Evolutionary conservation across 2,113 vertebrate genomes (phyloP).

Genomic region (Gymnocephalus cernua): DNA sequence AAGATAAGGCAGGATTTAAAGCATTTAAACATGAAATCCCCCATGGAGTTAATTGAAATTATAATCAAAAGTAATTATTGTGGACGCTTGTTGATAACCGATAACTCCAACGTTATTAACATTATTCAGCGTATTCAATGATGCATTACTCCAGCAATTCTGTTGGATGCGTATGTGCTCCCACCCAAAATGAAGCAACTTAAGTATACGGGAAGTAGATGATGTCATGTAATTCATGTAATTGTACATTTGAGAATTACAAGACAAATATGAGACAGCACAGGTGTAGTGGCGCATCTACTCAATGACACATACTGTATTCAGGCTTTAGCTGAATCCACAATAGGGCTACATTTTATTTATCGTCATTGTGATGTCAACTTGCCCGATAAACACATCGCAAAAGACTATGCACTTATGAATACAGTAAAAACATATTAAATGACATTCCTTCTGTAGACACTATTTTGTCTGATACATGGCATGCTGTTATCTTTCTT

Average conservation of each 20-base stretch:
- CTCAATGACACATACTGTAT: neutral
- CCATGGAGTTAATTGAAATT: slow-evolving; percentile 56
- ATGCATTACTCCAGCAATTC: slow-evolving; percentile 7
- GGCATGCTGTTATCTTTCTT: too few species aligned
- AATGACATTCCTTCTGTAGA: too few species aligned
- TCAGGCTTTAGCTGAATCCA: slow-evolving; percentile 1
- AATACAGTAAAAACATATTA: too few species aligned
- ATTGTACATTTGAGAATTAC: neutral
- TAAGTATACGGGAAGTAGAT: neutral
- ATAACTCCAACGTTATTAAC: slow-evolving; percentile 3
- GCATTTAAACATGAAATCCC: slow-evolving; percentile 39
- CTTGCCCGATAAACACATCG: too few species aligned
- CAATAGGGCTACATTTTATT: too few species aligned
- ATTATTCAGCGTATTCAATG: slow-evolving; percentile 8
- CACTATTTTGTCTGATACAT: too few species aligned
- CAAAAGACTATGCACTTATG: too few species aligned
- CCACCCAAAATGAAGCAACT: neutral
- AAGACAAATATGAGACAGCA: neutral
- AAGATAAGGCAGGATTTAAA: slow-evolving; percentile 49
- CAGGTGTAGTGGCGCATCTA: too few species aligned
- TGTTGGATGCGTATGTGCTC: neutral
- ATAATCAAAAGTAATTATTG: slow-evolving; percentile 53
- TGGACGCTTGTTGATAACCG: slow-evolving; percentile 47
- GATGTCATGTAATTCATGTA: too few species aligned
- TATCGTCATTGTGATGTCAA: too few species aligned